Evolutionary conservation across 2,888 invertebrate species (phyloP).

Genomic region (Agrilus cyanescens): DNA sequence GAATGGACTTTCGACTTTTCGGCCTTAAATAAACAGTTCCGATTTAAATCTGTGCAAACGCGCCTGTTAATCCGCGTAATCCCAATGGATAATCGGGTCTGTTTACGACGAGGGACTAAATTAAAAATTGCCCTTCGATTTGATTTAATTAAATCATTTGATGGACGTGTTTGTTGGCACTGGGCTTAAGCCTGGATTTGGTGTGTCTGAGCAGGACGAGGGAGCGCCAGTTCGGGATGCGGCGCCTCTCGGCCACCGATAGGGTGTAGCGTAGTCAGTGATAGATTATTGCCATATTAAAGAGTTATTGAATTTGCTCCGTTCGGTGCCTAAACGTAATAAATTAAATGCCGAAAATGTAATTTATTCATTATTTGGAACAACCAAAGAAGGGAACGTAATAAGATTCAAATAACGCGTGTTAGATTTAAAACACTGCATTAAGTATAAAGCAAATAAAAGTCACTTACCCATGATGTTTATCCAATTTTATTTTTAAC

Average conservation of each 20-base stretch:
- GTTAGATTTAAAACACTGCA: too few species aligned
- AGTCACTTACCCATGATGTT: too few species aligned
- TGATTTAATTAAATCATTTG: slow-evolving; percentile 32
- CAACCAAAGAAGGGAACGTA: too few species aligned
- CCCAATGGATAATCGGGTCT: slow-evolving; percentile 13
- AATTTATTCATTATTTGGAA: too few species aligned
- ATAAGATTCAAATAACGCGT: too few species aligned
- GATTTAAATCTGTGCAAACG: not conserved
- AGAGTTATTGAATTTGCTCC: slow-evolving; percentile 25
- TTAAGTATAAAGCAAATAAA: too few species aligned
- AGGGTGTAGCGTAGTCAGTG: slow-evolving; percentile 19
- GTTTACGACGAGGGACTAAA: slow-evolving; percentile 20
- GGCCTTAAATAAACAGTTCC: too few species aligned
- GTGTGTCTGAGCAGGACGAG: slow-evolving; percentile 17
- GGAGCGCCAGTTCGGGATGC: slow-evolving; percentile 4
- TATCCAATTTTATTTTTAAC: too few species aligned
- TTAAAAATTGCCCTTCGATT: slow-evolving; percentile 30
- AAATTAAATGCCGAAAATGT: slow-evolving; percentile 2
- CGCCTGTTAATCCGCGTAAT: slow-evolving; percentile 11
- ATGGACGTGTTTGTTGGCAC: slow-evolving; percentile 25
- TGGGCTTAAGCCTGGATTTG: slow-evolving; percentile 23
- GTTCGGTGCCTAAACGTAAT: slow-evolving; percentile 12
- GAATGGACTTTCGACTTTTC: too few species aligned
- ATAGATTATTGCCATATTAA: slow-evolving; percentile 26
- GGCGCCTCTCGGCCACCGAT: slow-evolving; percentile 11